Conservation (phyloP, 2,797 vertebrate species). For the Acomys russatus region DNA sequence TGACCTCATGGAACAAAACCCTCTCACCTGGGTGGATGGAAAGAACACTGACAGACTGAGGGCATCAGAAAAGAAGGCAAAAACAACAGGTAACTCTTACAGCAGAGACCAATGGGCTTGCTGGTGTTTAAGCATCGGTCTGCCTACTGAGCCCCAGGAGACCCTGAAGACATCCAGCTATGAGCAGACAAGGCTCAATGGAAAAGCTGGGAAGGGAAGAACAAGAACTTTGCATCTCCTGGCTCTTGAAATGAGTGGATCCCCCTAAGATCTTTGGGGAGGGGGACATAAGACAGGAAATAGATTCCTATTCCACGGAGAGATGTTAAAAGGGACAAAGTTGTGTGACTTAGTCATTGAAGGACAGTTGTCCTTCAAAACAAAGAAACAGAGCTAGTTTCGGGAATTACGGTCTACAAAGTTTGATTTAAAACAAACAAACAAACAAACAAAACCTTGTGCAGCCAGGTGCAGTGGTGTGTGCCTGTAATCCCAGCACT, state of each 20-base stretch:
- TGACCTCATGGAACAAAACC: not conserved
- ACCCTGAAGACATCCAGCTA: too few relatives aligned
- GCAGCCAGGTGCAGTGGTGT: not conserved
- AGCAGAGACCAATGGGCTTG: not conserved
- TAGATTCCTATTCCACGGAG: not conserved
- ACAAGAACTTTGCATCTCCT: not conserved
- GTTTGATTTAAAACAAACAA: slow-evolving; percentile 19
- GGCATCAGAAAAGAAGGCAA: not conserved
- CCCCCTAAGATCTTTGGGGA: not conserved
- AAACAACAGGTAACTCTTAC: not conserved
- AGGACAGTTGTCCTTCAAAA: slow-evolving; percentile 10
- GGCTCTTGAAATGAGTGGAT: not conserved
- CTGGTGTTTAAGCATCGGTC: not conserved
- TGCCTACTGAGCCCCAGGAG: not conserved
- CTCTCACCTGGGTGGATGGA: not conserved
- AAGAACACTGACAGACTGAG: not conserved
- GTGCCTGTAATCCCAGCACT: too few relatives aligned
- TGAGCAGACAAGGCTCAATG: not conserved
- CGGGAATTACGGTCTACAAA: not conserved
- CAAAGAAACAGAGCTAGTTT: not conserved
- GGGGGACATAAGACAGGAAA: not conserved
- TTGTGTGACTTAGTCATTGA: not conserved
- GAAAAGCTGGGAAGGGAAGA: not conserved
- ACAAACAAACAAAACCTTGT: not conserved
- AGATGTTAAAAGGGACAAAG: not conserved